Base-by-base conservation (phyloP, 2,888 invertebrate species). In the Machimus rusticus region DNA sequence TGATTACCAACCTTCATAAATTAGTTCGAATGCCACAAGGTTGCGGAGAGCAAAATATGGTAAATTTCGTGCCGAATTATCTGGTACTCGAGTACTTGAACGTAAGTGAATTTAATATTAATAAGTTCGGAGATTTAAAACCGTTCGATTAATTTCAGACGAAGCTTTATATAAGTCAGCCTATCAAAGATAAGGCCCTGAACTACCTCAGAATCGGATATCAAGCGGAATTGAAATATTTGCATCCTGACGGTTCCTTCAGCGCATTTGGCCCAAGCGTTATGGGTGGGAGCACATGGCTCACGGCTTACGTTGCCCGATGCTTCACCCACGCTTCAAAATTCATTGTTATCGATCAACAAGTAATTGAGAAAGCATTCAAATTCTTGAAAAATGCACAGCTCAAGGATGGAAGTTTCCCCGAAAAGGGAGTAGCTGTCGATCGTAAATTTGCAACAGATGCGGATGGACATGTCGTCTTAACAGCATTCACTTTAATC, bases 221-320 rank as follows among this genome's bases (percentile, higher is more conserved):
- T 90, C 96, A 96, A 90, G 94, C 96, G 8, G 96, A 97, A 90
- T 92, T 97, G 88, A 95, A 95, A 87, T 97, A 96, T 91, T 93
- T 94, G 76, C 96, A 96, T 89, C 93, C 94, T 0, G 95, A 96
- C 87, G 97, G 97, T 0, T 97, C 97, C 0, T 97, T 96, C 92
- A 96, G 97, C 66, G 96, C 97, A 0, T 97, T 97, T 90, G 97
- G 97, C 0, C 93, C 95, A 6, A 93, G 94, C 0, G 95, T 95
- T 90, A 90, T 93, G 0, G 91, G 93, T 0, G 95, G 97, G 0
- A 97, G 97, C 57, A 95, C 95, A 1, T 96, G 96, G 97, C 93
- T 98, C 88, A 97, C 98, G 1, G 97, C 98, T 0, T 98, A 98
- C 91, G 97, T 97, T 0, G 94, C 95, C 0, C 94, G 96, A 89